These are phyloP conservation scores for Conus canariensis DNA, from an alignment of 2,888 invertebrate genomes.

Conservation along the genomic window DNA sequence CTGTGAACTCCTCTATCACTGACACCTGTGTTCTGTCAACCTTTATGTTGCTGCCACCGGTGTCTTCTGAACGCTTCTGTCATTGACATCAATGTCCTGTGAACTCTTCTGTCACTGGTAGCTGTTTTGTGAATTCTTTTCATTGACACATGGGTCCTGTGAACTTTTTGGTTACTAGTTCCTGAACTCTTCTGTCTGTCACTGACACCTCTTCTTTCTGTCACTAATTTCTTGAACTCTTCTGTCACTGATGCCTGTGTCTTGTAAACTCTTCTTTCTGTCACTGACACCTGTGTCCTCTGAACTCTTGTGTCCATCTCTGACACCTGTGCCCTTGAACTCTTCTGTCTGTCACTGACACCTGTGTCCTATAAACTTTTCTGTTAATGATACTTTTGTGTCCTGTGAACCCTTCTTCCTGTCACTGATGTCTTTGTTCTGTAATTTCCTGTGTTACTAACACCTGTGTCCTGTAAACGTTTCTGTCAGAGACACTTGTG, in stretches of 20 bases:
- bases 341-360: not conserved
- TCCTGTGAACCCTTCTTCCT: not conserved
- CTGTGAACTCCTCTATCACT: not conserved
- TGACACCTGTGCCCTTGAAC: too few relatives aligned
- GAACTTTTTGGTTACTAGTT: not conserved
- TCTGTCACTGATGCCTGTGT: not conserved
- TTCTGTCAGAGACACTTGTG: not conserved
- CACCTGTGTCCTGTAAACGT: not conserved
- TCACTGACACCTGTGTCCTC: too few relatives aligned
- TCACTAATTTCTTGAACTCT: not conserved
- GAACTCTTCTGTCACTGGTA: not conserved
- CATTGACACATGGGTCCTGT: not conserved
- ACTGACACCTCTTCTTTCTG: not conserved
- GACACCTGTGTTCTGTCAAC: not conserved
- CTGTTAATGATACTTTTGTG: not conserved
- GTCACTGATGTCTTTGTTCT: too few relatives aligned
- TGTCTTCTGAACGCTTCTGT: not conserved
- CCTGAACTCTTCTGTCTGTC: too few relatives aligned
- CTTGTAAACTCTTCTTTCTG: not conserved
- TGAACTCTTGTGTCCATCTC: not conserved
- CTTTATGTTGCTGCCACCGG: not conserved
- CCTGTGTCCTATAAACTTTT: not conserved
- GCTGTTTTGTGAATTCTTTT: not conserved
- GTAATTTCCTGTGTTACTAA: too few relatives aligned
- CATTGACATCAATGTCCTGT: not conserved